Conservation (phyloP, 2,888 invertebrate genomes). For the Temnothorax unifasciatus region DNA sequence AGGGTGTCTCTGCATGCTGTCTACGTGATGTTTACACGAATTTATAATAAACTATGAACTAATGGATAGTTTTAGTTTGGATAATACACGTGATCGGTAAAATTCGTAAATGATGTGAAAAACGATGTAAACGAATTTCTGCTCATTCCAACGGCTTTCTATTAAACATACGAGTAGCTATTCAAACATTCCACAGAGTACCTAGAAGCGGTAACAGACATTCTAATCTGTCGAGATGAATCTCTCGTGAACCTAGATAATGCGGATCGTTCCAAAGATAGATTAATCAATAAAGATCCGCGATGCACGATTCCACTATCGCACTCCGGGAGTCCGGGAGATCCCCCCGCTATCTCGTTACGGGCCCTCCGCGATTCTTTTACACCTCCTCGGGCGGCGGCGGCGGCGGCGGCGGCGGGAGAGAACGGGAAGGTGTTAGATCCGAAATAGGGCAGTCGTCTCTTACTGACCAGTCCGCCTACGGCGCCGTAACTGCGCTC, state of each 20-base stretch:
- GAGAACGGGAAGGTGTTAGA: slow-evolving; percentile 69
- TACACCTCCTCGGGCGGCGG: not conserved
- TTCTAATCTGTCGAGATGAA: not conserved
- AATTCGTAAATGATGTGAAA: not conserved
- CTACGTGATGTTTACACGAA: not conserved
- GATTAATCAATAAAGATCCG: not conserved
- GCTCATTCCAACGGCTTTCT: not conserved
- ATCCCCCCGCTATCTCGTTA: not conserved
- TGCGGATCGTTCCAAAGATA: not conserved
- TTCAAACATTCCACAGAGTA: not conserved
- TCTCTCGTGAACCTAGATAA: not conserved
- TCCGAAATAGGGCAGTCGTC: slow-evolving; percentile 75
- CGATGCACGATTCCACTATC: not conserved
- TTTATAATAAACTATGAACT: not conserved
- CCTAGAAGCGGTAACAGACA: not conserved
- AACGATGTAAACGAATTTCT: not conserved
- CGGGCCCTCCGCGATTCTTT: no score
- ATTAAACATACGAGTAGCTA: not conserved
- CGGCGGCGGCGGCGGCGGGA: not conserved
- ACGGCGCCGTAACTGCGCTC: slow-evolving; percentile 71
- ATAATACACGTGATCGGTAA: not conserved
- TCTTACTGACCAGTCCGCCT: slow-evolving; percentile 77
- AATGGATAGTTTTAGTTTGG: not conserved
- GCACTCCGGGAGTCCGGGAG: not conserved
- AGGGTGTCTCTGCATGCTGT: not conserved